phyloP scores from a whole-genome alignment of 2,113 vertebrate species.

The Rhynchopsitta pachyrhyncha region DNA sequence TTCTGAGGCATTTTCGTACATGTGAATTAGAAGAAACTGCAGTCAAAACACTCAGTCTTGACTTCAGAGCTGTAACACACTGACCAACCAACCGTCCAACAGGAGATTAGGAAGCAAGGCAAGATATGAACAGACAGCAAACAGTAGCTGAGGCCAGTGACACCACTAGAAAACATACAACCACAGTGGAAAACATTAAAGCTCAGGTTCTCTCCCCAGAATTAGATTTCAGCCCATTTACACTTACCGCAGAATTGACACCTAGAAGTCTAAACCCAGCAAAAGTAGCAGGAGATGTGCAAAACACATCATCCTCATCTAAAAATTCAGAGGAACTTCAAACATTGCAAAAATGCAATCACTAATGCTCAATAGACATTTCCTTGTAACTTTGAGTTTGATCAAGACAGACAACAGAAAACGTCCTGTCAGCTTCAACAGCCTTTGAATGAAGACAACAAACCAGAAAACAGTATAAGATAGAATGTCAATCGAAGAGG shows the following conservation, averaged over 20 bases:
- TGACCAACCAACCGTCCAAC: accelerated
- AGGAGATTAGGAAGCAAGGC: not conserved
- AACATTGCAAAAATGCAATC: not conserved
- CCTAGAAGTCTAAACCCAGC: not conserved
- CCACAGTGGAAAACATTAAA: not conserved
- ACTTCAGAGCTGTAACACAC: not conserved
- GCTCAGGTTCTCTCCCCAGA: not conserved
- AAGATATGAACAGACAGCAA: not conserved
- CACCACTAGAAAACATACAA: not conserved
- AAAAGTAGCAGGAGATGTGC: not conserved
- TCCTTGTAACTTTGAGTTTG: not conserved
- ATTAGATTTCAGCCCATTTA: not conserved
- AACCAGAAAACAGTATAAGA: not conserved
- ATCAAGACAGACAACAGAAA: not conserved
- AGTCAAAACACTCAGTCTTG: not conserved
- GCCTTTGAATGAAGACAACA: not conserved
- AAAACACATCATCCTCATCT: not conserved
- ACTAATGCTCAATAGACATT: accelerated
- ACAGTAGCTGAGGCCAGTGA: not conserved
- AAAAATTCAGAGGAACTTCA: not conserved
- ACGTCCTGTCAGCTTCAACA: accelerated
- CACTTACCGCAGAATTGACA: accelerated
- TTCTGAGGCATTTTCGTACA: not conserved
- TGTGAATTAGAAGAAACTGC: not conserved
- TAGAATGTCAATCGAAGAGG: not conserved